These are phyloP conservation scores for Schizopygopsis pylzovi DNA, from an alignment of 2,797 vertebrate species.

Conservation along the genomic window DNA sequence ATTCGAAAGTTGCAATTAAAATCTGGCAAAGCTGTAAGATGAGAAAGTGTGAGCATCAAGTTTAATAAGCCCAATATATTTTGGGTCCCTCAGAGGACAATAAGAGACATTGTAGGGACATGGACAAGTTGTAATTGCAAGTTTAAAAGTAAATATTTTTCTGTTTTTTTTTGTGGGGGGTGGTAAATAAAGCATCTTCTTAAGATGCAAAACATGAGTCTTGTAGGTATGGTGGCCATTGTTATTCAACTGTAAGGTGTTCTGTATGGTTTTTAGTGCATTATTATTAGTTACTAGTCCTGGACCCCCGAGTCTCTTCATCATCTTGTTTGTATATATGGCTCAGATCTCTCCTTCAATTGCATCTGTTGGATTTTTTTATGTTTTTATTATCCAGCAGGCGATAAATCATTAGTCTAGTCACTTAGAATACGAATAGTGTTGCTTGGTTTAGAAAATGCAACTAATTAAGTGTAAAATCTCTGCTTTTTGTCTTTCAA, in stretches of 20 bases:
- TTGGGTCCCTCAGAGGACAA: neutral
- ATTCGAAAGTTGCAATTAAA: conserved; percentile 43
- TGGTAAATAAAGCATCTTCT: neutral
- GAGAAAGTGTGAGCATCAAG: conserved; percentile 11
- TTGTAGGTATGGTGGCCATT: neutral
- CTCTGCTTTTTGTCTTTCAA: neutral
- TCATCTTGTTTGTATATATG: neutral
- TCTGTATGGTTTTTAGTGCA: neutral
- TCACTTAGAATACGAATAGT: neutral
- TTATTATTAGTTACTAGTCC: neutral
- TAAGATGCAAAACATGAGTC: neutral
- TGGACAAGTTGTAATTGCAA: neutral
- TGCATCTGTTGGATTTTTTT: neutral
- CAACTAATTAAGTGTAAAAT: neutral
- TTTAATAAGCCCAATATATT: conserved; percentile 23
- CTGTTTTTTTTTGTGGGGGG: neutral
- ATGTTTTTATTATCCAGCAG: neutral
- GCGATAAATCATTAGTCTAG: neutral
- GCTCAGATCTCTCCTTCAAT: neutral
- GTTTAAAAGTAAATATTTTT: neutral
- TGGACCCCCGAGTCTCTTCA: neutral
- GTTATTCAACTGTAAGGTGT: neutral
- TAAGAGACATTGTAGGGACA: too few species aligned
- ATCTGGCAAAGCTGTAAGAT: neutral
- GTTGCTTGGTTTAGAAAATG: neutral